Evolutionary conservation across 1,140 invertebrate genomes (phyloP), one percentile per base, ranked within the genome.

Genomic region (Musca domestica): DNA sequence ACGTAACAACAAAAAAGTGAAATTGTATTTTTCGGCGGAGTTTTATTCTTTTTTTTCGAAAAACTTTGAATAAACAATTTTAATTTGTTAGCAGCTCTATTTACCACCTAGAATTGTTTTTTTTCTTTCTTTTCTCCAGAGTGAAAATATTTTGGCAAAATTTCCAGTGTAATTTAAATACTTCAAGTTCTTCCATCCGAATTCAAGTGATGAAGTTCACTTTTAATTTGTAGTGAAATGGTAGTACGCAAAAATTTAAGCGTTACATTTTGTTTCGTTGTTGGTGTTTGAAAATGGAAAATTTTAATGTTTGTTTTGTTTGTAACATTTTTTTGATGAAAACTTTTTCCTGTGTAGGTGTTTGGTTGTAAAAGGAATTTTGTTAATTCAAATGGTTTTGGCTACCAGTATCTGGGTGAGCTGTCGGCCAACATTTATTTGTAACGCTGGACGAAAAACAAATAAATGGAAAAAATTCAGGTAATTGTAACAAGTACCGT

Each of bases 331-430:
- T 49, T 49, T 52, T 20, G 10, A 22, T 52, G 9, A 10, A 20
- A 19, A 52, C 54, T 27, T 58, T 58, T 30, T 58, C 54, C 19
- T 58, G n/a, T 58, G 25, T 34, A 34, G 34, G 34, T 41, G 34
- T 41, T 41, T 41, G 34, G 10, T 41, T 41, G 34, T 41, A 41
- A 41, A 5, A 41, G 34, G 54, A 17, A 58, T 30, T 58, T 58
- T 58, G 54, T 58, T 58, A 58, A 58, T 56, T 56, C 25, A 25
- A 56, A 56, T 41, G 34, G 34, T 58, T 34, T 58, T 58, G 27
- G 54, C 30, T 34, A 3, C n/a, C 17, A 34, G 30, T 34, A 34
- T 27, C n/a, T 34, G 9, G 19, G 14, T 41, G 34, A 41, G 10
- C 34, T 30, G 27, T 30, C 9, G n/a, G 15, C 52, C 51, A 56